phyloP scores from a whole-genome alignment of 2,797 vertebrate genomes.

The Microcaecilia unicolor region DNA sequence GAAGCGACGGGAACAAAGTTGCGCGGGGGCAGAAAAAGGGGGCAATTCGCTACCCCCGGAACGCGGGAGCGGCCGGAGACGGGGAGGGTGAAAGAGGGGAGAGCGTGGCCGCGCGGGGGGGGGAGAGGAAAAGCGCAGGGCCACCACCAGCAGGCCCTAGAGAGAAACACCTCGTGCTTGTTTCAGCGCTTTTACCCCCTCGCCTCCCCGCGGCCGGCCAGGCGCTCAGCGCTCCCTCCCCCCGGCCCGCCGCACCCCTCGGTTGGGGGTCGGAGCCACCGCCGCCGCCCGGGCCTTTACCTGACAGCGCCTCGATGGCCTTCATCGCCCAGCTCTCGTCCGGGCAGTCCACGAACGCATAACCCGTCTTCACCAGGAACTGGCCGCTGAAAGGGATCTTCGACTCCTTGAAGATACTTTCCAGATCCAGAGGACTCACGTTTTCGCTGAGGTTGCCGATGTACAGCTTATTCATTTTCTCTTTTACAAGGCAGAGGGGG shows the following conservation, averaged over 20 bases:
- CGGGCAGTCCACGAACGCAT: conserved; percentile 97
- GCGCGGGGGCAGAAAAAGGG: not conserved
- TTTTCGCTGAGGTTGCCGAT: conserved; percentile 94
- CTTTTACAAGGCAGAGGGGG: not conserved
- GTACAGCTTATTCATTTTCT: conserved; percentile 95
- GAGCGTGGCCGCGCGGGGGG: not conserved
- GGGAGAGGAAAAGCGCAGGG: too few species aligned
- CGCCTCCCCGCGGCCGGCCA: not conserved
- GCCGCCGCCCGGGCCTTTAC: conserved; percentile 49
- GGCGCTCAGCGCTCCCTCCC: not conserved
- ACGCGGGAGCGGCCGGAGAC: too few species aligned
- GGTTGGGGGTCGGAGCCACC: not conserved
- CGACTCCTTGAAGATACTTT: conserved; percentile 93
- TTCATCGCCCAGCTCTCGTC: conserved; percentile 95
- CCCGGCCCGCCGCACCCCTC: not conserved
- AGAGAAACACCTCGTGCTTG: not conserved
- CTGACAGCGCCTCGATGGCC: conserved; percentile 96
- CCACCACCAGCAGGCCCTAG: not conserved
- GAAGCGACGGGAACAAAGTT: too few species aligned
- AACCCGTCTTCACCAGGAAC: conserved; percentile 91
- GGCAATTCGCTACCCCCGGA: not conserved
- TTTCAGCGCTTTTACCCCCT: not conserved
- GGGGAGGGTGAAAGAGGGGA: too few species aligned
- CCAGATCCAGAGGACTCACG: conserved; percentile 87
- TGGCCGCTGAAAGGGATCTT: conserved; percentile 90